Conservation (phyloP, 2,113 vertebrate genomes). For the Laticauda laticaudata region DNA sequence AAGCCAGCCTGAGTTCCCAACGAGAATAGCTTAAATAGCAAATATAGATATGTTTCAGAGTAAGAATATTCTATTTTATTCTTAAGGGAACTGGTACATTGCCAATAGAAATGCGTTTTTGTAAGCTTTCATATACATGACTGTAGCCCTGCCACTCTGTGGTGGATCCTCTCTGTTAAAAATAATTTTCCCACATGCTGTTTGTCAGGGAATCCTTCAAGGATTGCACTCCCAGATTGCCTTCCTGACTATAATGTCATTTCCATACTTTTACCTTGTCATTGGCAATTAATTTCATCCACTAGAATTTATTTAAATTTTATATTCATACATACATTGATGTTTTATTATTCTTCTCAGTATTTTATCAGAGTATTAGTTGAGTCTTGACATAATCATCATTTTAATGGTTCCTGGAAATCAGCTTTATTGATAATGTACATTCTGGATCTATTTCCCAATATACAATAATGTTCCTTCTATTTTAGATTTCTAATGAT, state of each 20-base stretch:
- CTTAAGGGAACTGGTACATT: not conserved
- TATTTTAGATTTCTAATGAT: not conserved
- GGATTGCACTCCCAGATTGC: not conserved
- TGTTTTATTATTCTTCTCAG: not conserved
- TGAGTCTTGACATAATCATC: not conserved
- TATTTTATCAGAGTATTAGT: not conserved
- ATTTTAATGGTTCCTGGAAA: not conserved
- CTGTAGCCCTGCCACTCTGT: not conserved
- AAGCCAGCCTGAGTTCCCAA: not conserved
- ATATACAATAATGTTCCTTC: not conserved
- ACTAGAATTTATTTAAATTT: not conserved
- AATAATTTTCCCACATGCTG: not conserved
- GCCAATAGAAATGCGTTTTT: not conserved
- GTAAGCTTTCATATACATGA: not conserved
- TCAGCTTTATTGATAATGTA: not conserved
- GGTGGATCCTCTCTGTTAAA: not conserved
- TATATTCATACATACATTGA: not conserved
- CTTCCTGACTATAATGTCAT: not conserved
- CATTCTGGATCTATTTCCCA: not conserved
- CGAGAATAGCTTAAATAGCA: not conserved
- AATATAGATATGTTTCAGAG: not conserved
- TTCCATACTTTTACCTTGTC: not conserved
- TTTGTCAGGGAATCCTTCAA: not conserved
- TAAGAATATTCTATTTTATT: not conserved
- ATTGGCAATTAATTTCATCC: not conserved